These are phyloP conservation scores for Dendrolimus houi DNA, from an alignment of 2,888 invertebrate species.

Conservation along the genomic window DNA sequence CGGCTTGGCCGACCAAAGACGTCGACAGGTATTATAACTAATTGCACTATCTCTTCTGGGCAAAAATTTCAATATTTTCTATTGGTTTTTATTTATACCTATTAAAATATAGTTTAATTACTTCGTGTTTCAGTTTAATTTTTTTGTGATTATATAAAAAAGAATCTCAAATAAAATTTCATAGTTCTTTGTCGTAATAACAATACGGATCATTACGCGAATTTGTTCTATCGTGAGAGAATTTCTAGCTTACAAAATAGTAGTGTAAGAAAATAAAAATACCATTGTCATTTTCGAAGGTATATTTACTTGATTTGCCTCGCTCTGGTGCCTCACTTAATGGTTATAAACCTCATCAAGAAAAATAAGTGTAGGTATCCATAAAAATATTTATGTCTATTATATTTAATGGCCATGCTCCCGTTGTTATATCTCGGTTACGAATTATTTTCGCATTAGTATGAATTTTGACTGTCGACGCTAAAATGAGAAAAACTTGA, in stretches of 20 bases:
- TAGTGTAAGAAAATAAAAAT: constrained; percentile 9
- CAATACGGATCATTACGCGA: too few relatives aligned
- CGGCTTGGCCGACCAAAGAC: constrained; percentile 6
- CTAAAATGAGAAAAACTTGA: too few relatives aligned
- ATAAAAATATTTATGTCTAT: constrained; percentile 10
- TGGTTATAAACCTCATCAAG: constrained; percentile 24
- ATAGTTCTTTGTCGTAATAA: too few relatives aligned
- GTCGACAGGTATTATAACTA: too few relatives aligned
- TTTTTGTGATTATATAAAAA: neutral
- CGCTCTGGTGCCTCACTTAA: constrained; percentile 27
- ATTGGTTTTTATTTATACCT: too few relatives aligned
- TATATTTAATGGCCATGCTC: constrained; percentile 2
- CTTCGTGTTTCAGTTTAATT: too few relatives aligned
- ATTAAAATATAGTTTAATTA: too few relatives aligned
- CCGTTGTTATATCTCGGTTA: constrained; percentile 8
- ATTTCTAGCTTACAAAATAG: too few relatives aligned
- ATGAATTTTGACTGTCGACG: neutral
- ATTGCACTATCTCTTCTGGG: too few relatives aligned
- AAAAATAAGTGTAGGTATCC: constrained; percentile 10
- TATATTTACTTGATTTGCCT: constrained; percentile 24
- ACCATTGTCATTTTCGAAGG: constrained; percentile 30
- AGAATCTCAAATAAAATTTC: neutral
- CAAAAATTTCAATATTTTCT: too few relatives aligned
- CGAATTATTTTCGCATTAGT: constrained; percentile 26
- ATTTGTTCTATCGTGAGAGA: too few relatives aligned